Percentiles rank a stretch among this genome's conserved stretches.
Conservation (phyloP, 2,888 invertebrate genomes). For the Eulithis testata region DNA sequence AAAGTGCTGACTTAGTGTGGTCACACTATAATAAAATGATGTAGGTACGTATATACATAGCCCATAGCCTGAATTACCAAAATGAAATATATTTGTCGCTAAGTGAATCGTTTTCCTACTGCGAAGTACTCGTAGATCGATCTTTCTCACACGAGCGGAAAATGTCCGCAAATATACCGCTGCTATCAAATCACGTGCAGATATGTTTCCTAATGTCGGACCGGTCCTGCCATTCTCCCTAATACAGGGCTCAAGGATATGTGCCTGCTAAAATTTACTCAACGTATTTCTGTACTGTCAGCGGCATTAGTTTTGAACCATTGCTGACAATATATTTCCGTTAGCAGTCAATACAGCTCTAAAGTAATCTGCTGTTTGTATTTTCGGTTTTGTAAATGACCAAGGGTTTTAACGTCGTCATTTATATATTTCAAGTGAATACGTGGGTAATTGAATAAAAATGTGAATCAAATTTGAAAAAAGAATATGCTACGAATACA, state of each 20-base stretch:
- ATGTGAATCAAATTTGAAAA: too few species aligned
- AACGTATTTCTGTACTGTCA: constrained; percentile 39
- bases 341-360: not conserved
- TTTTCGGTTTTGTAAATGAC: too few species aligned
- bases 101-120: constrained; percentile 1
- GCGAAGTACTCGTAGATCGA: not conserved
- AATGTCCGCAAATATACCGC: constrained; percentile 24
- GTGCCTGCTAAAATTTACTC: constrained; percentile 50
- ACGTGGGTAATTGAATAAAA: too few species aligned
- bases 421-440: too few species aligned
- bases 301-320: constrained; percentile 1
- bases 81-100: too few species aligned
- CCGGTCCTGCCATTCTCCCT: constrained; percentile 58
- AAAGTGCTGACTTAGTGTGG: too few species aligned
- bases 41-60: too few species aligned
- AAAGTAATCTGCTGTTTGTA: too few species aligned
- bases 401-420: too few species aligned
- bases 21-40: too few species aligned
- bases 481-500: too few species aligned
- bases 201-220: constrained; percentile 38
- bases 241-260: constrained; percentile 61
- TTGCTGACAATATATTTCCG: not conserved
- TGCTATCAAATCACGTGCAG: constrained; percentile 41
- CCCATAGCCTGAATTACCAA: too few species aligned
- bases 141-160: constrained; percentile 22